Evolutionary conservation across 2,888 invertebrate species (phyloP).

Genomic region (Eurytoma californica): DNA sequence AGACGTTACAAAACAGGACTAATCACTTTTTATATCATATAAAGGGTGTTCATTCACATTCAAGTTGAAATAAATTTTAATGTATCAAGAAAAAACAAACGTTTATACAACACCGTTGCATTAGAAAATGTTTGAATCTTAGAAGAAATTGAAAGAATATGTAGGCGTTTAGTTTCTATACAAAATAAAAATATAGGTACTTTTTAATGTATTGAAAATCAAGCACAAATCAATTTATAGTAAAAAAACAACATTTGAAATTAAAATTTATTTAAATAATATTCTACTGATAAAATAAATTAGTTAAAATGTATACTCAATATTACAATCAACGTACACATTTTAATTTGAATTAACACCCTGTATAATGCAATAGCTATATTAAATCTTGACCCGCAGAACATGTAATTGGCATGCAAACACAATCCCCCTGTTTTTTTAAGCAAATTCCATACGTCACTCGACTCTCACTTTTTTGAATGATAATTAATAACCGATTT

Average conservation of each 20-base stretch:
- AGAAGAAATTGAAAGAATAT: conserved; percentile 19
- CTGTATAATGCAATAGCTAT: conserved; percentile 36
- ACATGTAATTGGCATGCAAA: conserved; percentile 55
- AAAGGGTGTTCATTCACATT: conserved; percentile 39
- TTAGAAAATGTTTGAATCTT: background rate
- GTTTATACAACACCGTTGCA: too few species aligned
- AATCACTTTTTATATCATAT: conserved; percentile 38
- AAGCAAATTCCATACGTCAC: conserved; percentile 53
- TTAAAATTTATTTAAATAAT: too few species aligned
- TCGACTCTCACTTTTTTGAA: conserved; percentile 47
- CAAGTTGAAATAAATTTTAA: background rate
- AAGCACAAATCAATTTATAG: background rate
- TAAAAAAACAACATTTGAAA: too few species aligned
- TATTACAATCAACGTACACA: background rate
- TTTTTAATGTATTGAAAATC: background rate
- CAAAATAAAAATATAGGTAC: background rate
- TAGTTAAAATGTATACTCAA: too few species aligned
- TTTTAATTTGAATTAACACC: conserved; percentile 42
- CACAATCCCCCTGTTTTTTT: conserved; percentile 42
- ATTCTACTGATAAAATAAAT: background rate
- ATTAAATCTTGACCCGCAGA: conserved; percentile 44
- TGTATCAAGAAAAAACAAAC: background rate
- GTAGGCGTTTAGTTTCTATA: background rate
- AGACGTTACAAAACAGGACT: conserved; percentile 43
- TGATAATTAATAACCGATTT: conserved; percentile 12